Evolutionary conservation across 2,888 invertebrate species (phyloP).

Genomic region (Cremastinae sp.): DNA sequence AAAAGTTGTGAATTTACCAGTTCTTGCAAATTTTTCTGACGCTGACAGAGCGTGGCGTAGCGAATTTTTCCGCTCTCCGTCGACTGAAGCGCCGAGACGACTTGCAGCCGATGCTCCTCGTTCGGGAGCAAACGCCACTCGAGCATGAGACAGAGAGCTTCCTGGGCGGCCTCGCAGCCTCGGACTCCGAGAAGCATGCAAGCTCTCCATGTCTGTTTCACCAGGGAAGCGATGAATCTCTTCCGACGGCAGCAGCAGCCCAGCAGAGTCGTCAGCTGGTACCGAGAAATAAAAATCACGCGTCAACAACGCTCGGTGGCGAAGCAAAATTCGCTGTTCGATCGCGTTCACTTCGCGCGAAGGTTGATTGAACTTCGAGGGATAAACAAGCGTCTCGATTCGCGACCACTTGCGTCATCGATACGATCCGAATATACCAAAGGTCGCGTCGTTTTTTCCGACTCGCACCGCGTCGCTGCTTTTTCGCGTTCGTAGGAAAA

Average conservation of each 20-base stretch:
- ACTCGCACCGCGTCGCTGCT: background rate
- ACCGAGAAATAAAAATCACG: conserved; percentile 48
- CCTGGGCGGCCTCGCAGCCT: conserved; percentile 85
- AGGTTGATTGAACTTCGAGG: conserved; percentile 28
- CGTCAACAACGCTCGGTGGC: background rate
- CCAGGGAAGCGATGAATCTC: conserved; percentile 86
- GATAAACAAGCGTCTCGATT: conserved; percentile 13
- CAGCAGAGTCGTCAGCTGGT: conserved; percentile 83
- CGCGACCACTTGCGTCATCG: conserved; percentile 15
- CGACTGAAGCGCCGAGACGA: conserved; percentile 88
- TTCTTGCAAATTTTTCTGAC: conserved; percentile 87
- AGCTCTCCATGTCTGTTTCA: conserved; percentile 86
- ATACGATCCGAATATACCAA: conserved; percentile 5
- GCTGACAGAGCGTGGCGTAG: conserved; percentile 87
- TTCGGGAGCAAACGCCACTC: conserved; percentile 87
- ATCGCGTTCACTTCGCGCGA: background rate
- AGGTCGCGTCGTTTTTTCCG: background rate
- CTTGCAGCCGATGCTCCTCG: conserved; percentile 85
- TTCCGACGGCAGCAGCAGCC: conserved; percentile 89
- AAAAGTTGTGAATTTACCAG: conserved; percentile 82
- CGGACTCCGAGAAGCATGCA: conserved; percentile 88
- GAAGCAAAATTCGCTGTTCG: too few relatives aligned
- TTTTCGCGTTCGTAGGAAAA: background rate
- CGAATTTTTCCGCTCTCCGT: conserved; percentile 86
- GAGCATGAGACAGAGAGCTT: conserved; percentile 88